phyloP scores from a whole-genome alignment of 2,888 invertebrate genomes.

The Prosapia bicincta region DNA sequence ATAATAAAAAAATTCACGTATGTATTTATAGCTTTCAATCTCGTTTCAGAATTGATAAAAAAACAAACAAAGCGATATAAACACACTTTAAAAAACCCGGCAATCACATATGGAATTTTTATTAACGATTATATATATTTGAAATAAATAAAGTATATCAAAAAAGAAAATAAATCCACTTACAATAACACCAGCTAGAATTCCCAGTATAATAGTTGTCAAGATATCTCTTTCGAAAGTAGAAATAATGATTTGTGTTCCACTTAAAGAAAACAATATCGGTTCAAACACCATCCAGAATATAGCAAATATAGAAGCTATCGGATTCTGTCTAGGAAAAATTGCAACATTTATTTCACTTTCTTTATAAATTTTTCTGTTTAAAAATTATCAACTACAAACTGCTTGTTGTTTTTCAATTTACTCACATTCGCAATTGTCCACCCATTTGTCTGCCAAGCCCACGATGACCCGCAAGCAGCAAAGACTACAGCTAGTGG shows the following conservation, averaged over 20 bases:
- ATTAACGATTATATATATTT: no score
- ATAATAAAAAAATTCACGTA: no score
- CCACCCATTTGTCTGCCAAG: slow-evolving; percentile 83
- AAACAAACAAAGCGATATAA: no score
- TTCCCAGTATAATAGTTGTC: slow-evolving; percentile 64
- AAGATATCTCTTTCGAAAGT: slow-evolving; percentile 68
- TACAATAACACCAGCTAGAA: slow-evolving; percentile 60
- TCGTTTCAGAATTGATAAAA: no score
- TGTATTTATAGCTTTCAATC: no score
- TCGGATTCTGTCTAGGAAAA: slow-evolving; percentile 60
- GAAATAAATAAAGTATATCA: no score
- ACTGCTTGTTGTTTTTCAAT: background rate
- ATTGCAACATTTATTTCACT: no score
- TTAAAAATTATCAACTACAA: background rate
- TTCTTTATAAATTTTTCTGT: no score
- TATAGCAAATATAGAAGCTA: slow-evolving; percentile 82
- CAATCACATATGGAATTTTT: no score
- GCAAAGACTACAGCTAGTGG: slow-evolving; percentile 81
- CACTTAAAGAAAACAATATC: slow-evolving; percentile 89
- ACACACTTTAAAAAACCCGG: no score
- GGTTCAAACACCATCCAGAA: slow-evolving; percentile 97
- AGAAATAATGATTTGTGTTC: slow-evolving; percentile 78
- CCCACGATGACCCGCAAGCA: slow-evolving; percentile 75
- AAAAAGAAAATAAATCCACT: slow-evolving; percentile 31
- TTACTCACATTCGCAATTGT: slow-evolving; percentile 66